phyloP scores from a whole-genome alignment of 2,888 invertebrate genomes.

The Sinelater perroti region DNA sequence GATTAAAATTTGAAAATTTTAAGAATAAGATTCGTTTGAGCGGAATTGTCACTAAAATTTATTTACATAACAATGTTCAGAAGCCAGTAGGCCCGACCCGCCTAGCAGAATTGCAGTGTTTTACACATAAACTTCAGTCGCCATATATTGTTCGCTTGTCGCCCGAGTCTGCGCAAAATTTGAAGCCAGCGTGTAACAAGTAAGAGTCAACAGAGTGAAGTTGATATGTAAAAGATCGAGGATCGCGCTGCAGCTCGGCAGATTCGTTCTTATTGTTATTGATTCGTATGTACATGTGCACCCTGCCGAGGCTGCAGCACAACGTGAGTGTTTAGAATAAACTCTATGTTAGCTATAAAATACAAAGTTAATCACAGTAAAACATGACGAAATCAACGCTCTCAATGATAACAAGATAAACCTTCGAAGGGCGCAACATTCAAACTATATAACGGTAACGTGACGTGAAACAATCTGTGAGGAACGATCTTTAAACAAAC shows the following conservation, averaged over 20 bases:
- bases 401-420: constrained; percentile 5
- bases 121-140: constrained; percentile 38
- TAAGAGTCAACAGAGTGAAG: constrained; percentile 32
- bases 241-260: constrained; percentile 20
- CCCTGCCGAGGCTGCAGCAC: constrained; percentile 31
- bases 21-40: constrained; percentile 42
- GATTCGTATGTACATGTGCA: constrained; percentile 15
- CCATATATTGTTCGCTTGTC: constrained; percentile 10
- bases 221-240: constrained; percentile 37
- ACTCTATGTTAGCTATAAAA: constrained; percentile 25
- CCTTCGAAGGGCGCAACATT: constrained; percentile 2
- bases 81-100: constrained; percentile 28
- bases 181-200: constrained; percentile 14
- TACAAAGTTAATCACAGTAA: constrained; percentile 28
- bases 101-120: constrained; percentile 27
- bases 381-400: constrained; percentile 11
- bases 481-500: constrained; percentile 12
- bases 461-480: neutral
- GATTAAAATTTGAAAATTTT: constrained; percentile 44
- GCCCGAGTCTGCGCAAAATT: neutral
- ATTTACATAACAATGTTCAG: constrained; percentile 41
- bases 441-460: constrained; percentile 13
- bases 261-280: constrained; percentile 21
- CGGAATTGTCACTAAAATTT: constrained; percentile 40
- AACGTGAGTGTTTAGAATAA: constrained; percentile 21